These are phyloP conservation scores for Brachionus calyciflorus DNA, from an alignment of 1,140 invertebrate genomes.

Conservation along the genomic window DNA sequence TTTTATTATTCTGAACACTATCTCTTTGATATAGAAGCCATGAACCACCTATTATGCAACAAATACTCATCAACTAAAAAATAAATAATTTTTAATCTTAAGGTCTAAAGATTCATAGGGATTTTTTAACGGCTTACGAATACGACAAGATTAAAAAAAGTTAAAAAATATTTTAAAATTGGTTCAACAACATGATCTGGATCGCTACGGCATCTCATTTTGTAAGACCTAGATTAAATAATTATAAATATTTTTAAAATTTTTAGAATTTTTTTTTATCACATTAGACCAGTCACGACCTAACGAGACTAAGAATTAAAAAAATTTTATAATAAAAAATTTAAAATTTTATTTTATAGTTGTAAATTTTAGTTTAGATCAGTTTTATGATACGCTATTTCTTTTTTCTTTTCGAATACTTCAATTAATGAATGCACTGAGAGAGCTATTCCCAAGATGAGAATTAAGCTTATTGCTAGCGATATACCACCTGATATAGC, in stretches of 20 bases:
- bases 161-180: constrained; percentile 38
- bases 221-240: background rate
- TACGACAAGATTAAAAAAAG: constrained; percentile 6
- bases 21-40: constrained; percentile 36
- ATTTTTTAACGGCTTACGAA: constrained; percentile 14
- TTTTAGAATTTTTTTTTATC: background rate
- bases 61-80: constrained; percentile 13
- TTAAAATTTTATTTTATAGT: background rate
- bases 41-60: constrained; percentile 21
- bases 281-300: background rate
- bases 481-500: constrained; percentile 30
- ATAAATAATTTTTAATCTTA: background rate
- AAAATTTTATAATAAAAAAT: background rate
- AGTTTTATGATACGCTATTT: background rate
- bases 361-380: background rate
- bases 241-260: background rate
- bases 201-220: constrained; percentile 25
- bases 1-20: background rate
- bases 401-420: background rate
- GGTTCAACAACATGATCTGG: constrained; percentile 38
- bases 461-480: background rate
- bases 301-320: background rate
- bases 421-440: background rate
- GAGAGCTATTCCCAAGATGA: background rate
- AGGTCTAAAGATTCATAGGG: background rate